These are phyloP conservation scores for Phaethornis superciliosus DNA, from an alignment of 2,113 vertebrate genomes.

Conservation along the genomic window DNA sequence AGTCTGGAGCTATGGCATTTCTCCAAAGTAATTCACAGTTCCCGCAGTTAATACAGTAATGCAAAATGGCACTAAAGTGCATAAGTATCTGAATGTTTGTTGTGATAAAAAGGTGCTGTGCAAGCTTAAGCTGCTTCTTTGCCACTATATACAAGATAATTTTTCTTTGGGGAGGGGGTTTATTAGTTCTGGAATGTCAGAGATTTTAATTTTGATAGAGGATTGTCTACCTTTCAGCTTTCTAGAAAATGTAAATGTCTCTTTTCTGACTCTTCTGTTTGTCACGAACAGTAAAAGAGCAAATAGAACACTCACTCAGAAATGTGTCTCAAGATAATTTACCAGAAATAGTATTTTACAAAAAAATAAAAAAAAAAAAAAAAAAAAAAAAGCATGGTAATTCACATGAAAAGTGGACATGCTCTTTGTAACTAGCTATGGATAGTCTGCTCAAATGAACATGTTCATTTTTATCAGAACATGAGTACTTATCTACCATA, in stretches of 20 bases:
- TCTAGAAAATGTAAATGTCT: slow-evolving; percentile 48
- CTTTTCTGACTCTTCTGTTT: slow-evolving; percentile 57
- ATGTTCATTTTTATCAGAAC: slow-evolving; percentile 87
- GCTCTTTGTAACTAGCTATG: slow-evolving; percentile 67
- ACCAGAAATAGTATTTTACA: slow-evolving; percentile 36
- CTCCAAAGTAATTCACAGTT: slow-evolving; percentile 66
- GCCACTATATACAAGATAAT: slow-evolving; percentile 44
- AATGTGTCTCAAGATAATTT: slow-evolving; percentile 68
- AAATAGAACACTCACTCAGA: slow-evolving; percentile 53
- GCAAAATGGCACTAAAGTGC: slow-evolving; percentile 80
- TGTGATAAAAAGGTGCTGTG: slow-evolving; percentile 75
- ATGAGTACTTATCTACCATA: slow-evolving; percentile 88
- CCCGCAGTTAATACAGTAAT: slow-evolving; percentile 63
- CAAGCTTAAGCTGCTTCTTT: slow-evolving; percentile 64
- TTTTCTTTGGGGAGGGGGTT: slow-evolving; percentile 55
- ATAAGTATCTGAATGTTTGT: slow-evolving; percentile 51
- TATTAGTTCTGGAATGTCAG: slow-evolving; percentile 48
- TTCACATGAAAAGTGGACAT: slow-evolving; percentile 63
- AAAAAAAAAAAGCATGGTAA: slow-evolving; percentile 6
- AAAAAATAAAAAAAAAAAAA: not conserved
- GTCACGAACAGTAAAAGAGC: slow-evolving; percentile 71
- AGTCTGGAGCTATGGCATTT: slow-evolving; percentile 50
- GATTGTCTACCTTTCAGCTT: slow-evolving; percentile 77
- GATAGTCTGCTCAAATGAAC: slow-evolving; percentile 80
- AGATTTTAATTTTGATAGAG: slow-evolving; percentile 43